Base-by-base conservation (phyloP, 1,140 invertebrate species). In the Drosophila auraria region DNA sequence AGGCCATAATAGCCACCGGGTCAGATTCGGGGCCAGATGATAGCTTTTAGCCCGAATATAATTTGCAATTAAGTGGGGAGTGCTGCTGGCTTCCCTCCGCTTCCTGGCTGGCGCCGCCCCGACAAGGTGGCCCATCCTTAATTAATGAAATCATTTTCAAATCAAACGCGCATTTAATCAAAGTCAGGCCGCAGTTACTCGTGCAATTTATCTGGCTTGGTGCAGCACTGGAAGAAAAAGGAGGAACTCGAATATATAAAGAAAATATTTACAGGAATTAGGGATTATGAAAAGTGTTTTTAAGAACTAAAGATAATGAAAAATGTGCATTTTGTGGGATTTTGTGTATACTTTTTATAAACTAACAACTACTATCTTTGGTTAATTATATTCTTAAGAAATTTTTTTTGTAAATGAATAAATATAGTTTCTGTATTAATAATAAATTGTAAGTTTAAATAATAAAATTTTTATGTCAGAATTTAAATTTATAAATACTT, bases 131-230 rank as follows among this genome's bases (percentile, higher is more conserved):
- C 49, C 45, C 64, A 50, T 69, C 42, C 51, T 75, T 82, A 84
- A 84, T 84, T 86, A 84, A 86, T 84, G 82, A 86, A 86, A 86
- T 82, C 82, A 84, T 84, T 86, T 78, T 86, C 78, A 66, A 82
- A 84, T 84, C 78, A 86, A 86, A 80, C 78, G 69, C 73, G 65
- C 78, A 82, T 84, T 84, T 84, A 82, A 86, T 84, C 82, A 84
- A 81, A 84, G 77, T 80, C 62, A 57, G 49, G 36, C 44, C 60
- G 49, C 59, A 45, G 38, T 44, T 54, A 44, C 50, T 45, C 14
- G 20, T 68, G 63, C 78, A 53, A 74, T 83, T 68, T 83, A 59
- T 80, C 62, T 71, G 59, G 61, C 62, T 50, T 59, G 64, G 40
- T 30, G 33, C 25, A 15, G 11, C 63, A 65, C 63, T 65, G 8